These are phyloP conservation scores for Drosophila paulistorum DNA, from an alignment of 1,140 invertebrate genomes.

Conservation along the genomic window DNA sequence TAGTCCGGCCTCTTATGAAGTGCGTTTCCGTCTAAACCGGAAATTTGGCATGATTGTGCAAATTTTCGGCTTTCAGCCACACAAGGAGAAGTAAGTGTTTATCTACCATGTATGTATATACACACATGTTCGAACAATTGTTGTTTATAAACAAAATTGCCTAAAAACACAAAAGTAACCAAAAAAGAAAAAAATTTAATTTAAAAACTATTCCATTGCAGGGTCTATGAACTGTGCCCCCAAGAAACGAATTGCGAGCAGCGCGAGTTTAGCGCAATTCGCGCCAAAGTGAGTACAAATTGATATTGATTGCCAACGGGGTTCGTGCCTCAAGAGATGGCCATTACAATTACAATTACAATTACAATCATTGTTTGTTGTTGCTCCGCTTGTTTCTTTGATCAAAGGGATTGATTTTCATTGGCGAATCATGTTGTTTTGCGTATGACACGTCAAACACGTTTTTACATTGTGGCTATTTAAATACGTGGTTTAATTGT, in stretches of 20 bases:
- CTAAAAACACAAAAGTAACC: conserved; percentile 13
- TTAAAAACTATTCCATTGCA: conserved; percentile 33
- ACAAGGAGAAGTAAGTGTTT: conserved; percentile 75
- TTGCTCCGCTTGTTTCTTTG: conserved; percentile 33
- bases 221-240: conserved; percentile 77
- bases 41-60: conserved; percentile 82
- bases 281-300: conserved; percentile 72
- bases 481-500: conserved; percentile 36
- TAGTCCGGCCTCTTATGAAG: conserved; percentile 47
- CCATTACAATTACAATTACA: conserved; percentile 14
- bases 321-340: conserved; percentile 54
- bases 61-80: conserved; percentile 75
- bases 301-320: conserved; percentile 29
- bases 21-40: conserved; percentile 76
- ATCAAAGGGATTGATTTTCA: conserved; percentile 40
- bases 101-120: neutral
- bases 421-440: conserved; percentile 43
- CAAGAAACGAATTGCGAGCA: conserved; percentile 77
- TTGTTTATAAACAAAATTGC: conserved; percentile 64
- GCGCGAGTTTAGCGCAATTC: conserved; percentile 75
- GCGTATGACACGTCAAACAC: conserved; percentile 67
- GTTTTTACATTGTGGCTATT: conserved; percentile 40
- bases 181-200: conserved; percentile 19
- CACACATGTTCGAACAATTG: conserved; percentile 58
- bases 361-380: conserved; percentile 24